Percentiles rank a stretch among this genome's conserved stretches.
Evolutionary conservation across 2,113 vertebrate genomes (phyloP).

Genomic region (Cyprinus carpio): DNA sequence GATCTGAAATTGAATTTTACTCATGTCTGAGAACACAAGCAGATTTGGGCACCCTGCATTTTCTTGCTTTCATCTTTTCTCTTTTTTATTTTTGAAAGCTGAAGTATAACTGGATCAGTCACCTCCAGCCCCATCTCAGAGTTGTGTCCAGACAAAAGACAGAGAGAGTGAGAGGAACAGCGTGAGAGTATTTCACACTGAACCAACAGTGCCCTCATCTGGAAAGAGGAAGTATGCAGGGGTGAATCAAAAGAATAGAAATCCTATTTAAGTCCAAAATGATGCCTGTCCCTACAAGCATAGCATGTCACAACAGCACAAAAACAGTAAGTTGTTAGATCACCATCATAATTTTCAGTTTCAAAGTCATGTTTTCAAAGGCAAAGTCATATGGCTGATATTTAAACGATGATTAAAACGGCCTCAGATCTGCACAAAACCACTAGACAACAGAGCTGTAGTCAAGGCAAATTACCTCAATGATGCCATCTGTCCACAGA

Average conservation of each 20-base stretch:
- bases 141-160: background rate
- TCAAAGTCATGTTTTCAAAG: background rate
- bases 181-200: slow-evolving; percentile 10
- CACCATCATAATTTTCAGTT: background rate
- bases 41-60: slow-evolving; percentile 1
- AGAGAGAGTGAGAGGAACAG: background rate
- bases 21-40: slow-evolving; percentile 4
- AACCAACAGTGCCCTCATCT: slow-evolving; percentile 72
- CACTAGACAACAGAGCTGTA: slow-evolving; percentile 27
- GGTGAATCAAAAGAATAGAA: background rate
- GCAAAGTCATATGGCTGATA: background rate
- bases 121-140: slow-evolving; percentile 14
- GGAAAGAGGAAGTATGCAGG: slow-evolving; percentile 45
- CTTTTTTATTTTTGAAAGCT: slow-evolving; percentile 49
- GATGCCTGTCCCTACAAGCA: background rate
- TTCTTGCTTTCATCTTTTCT: slow-evolving; percentile 35
- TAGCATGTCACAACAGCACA: background rate
- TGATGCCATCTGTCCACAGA: slow-evolving; percentile 23
- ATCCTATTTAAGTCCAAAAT: background rate
- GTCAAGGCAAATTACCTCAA: slow-evolving; percentile 1
- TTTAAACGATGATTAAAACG: background rate
- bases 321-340: background rate
- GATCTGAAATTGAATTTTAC: slow-evolving; percentile 37
- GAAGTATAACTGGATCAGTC: slow-evolving; percentile 19
- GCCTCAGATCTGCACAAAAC: slow-evolving; percentile 19